Evolutionary conservation across 2,797 vertebrate species (phyloP).

Genomic region (Sebastes goodei): DNA sequence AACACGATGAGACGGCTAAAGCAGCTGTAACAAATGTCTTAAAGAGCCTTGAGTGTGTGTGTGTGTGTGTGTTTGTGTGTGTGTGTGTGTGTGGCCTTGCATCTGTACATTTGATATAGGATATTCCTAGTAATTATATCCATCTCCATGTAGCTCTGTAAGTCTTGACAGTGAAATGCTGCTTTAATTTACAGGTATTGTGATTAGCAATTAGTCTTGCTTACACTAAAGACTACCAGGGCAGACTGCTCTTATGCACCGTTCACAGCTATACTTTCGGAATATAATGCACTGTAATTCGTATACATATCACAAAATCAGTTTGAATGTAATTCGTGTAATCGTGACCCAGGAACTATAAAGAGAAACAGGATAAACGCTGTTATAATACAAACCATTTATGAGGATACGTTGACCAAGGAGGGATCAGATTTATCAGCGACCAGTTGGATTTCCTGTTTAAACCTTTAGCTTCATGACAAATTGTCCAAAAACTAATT

Average conservation of each 20-base stretch:
- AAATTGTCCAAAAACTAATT: slow-evolving; percentile 18
- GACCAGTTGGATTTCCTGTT: slow-evolving; percentile 22
- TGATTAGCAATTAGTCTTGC: slow-evolving; percentile 7
- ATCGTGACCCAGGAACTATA: too few species aligned
- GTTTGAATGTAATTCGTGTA: too few species aligned
- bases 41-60: not conserved
- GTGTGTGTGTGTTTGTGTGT: not conserved
- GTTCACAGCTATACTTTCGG: too few species aligned
- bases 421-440: slow-evolving; percentile 21
- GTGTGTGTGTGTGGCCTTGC: not conserved
- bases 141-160: slow-evolving; percentile 11
- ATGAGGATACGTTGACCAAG: not conserved
- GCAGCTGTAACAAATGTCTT: slow-evolving; percentile 55
- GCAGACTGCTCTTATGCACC: not conserved
- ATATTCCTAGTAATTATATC: slow-evolving; percentile 42
- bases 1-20: slow-evolving; percentile 44
- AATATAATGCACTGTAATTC: too few species aligned
- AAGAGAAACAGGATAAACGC: too few species aligned
- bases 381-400: too few species aligned
- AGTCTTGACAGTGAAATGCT: slow-evolving; percentile 17
- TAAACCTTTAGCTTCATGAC: slow-evolving; percentile 21
- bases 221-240: not conserved
- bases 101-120: slow-evolving; percentile 26
- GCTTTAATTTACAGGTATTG: slow-evolving; percentile 35
- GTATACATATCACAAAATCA: accelerated